phyloP scores from a whole-genome alignment of 2,888 invertebrate species.

The Acanthosepion esculentum region DNA sequence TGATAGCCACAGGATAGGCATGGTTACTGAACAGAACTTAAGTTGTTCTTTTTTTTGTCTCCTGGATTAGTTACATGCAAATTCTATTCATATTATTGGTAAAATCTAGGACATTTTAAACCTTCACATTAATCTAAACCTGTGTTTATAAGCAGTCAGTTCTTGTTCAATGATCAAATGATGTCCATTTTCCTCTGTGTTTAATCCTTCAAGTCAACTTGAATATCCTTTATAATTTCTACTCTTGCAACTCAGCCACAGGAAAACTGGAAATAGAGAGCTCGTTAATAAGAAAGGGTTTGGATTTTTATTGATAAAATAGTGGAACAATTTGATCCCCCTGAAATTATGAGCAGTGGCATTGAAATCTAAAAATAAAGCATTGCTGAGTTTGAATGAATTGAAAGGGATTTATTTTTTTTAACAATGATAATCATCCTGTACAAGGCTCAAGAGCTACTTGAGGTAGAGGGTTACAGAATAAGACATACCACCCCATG shows the following conservation, averaged over 20 bases:
- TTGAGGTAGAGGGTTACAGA: no score
- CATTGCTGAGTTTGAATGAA: no score
- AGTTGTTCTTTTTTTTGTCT: neutral
- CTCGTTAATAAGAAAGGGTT: neutral
- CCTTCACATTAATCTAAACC: neutral
- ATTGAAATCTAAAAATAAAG: no score
- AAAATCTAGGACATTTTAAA: no score
- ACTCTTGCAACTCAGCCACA: neutral
- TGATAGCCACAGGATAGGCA: neutral
- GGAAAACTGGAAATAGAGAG: neutral
- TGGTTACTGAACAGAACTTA: neutral
- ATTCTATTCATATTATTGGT: no score
- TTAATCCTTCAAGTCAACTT: neutral
- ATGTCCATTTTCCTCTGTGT: neutral
- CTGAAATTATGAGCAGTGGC: neutral
- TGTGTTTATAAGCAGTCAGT: neutral
- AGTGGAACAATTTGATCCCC: neutral
- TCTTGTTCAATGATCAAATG: neutral
- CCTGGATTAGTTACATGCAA: neutral
- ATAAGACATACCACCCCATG: no score
- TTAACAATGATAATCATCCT: no score
- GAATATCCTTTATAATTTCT: neutral
- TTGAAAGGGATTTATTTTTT: no score
- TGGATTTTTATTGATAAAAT: neutral
- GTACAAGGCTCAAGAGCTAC: no score